A percentile compares a stretch with the other conserved stretches of the same genome.
phyloP scores from a whole-genome alignment of 2,888 invertebrate species.

The Dermolepida albohirtum region DNA sequence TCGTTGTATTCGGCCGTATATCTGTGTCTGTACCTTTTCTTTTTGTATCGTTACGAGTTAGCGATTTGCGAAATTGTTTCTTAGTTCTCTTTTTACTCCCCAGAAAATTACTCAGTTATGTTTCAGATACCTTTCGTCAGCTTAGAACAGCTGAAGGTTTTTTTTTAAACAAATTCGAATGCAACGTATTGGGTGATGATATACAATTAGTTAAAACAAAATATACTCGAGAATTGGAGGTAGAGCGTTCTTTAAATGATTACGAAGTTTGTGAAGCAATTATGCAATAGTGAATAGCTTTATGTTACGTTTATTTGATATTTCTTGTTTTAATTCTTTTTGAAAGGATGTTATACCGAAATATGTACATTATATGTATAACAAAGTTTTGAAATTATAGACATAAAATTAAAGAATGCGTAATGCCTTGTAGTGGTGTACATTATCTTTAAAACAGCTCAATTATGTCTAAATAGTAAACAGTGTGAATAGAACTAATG shows the following conservation, averaged over 20 bases:
- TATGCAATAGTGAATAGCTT: neutral
- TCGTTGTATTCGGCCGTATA: slow-evolving; percentile 21
- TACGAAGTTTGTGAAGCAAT: neutral
- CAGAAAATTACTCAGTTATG: slow-evolving; percentile 47
- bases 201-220: slow-evolving; percentile 43
- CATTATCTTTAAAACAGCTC: too few species aligned
- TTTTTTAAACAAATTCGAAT: slow-evolving; percentile 17
- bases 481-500: too few species aligned
- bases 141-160: slow-evolving; percentile 18
- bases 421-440: too few species aligned
- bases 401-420: too few species aligned
- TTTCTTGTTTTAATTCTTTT: slow-evolving; percentile 2
- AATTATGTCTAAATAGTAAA: too few species aligned
- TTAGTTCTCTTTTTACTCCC: slow-evolving; percentile 32
- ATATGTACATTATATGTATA: too few species aligned
- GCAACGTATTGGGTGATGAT: slow-evolving; percentile 26
- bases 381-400: too few species aligned
- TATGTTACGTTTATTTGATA: slow-evolving; percentile 4
- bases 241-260: too few species aligned
- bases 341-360: too few species aligned
- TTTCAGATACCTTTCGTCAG: slow-evolving; percentile 45
- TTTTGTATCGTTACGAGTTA: slow-evolving; percentile 44
- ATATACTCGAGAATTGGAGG: slow-evolving; percentile 33
- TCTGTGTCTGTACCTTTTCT: slow-evolving; percentile 4
- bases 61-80: slow-evolving; percentile 50